Evolutionary conservation across 2,888 invertebrate genomes (phyloP), one percentile per base, ranked within the genome.

Genomic region (Ochropleura leucogaster): DNA sequence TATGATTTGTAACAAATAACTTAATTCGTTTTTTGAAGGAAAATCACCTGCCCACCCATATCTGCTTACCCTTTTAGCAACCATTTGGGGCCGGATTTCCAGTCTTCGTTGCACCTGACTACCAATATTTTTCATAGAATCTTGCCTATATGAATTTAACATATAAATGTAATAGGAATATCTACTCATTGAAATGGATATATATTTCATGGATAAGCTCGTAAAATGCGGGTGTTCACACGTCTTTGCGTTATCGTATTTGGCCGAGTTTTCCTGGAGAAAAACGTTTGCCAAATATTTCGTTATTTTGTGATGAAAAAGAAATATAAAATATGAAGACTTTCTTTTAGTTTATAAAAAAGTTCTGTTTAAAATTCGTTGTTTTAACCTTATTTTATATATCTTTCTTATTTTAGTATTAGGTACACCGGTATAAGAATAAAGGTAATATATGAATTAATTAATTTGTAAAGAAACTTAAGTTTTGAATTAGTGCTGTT

Each of bases 141-240:
- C 0, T n/a, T 44, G 4, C 44, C n/a, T 7, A 20, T 62, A 8
- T n/a, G 62, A 4, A 77, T 44, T 5, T 67, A 16, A 65, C 20
- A 73, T 18, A 63, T 18, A 66, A 30, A 57, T 46, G 18, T 40
- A 20, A 62, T 66, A 73, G 46, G 74, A 66, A 74, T 51, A n/a
- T 44, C 4, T 51, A 51, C 51, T 51, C 63, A 74, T 80, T 67
- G 66, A 60, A 59, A 20, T 75, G 49, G 1, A 65, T 68, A 4
- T 53, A 53, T 60, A 49, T 65, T 44, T 40, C 63, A 55, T 49
- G 20, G 59, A 81, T 77, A 65, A 46, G 53, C 44, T 75, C 47
- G 14, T 75, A 68, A 68, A 68, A 65, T 68, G 64, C n/a, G 51
- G 80, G 51, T 73, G 6, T 20, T 74, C 30, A 78, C 57, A 53